These are phyloP conservation scores for Nematolebias whitei DNA, from an alignment of 2,113 vertebrate species.

Conservation along the genomic window DNA sequence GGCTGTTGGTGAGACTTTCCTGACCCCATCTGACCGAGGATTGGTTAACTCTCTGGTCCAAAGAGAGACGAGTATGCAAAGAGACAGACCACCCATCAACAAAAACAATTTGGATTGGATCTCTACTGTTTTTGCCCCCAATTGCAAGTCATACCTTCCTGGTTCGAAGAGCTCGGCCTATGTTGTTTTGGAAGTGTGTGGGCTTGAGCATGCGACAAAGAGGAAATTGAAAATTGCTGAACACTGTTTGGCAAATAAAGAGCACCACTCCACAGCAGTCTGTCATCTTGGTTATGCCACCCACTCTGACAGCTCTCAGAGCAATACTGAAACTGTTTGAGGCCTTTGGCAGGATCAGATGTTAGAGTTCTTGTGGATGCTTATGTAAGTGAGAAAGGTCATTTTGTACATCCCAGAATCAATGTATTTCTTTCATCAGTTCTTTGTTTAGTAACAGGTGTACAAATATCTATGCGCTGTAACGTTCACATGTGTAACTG, in stretches of 20 bases:
- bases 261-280: constrained; percentile 63
- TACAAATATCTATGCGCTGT: background rate
- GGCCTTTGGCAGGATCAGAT: constrained; percentile 51
- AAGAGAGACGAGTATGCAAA: constrained; percentile 13
- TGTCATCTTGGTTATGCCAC: constrained; percentile 63
- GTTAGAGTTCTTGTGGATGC: constrained; percentile 20
- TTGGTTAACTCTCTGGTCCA: constrained; percentile 54
- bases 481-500: constrained; percentile 1
- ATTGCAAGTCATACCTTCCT: constrained; percentile 49
- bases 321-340: constrained; percentile 39
- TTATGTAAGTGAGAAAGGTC: constrained; percentile 5
- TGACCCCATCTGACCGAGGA: constrained; percentile 76
- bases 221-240: constrained; percentile 68
- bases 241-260: constrained; percentile 58
- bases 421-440: constrained; percentile 1
- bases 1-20: constrained; percentile 62
- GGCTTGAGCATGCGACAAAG: constrained; percentile 47
- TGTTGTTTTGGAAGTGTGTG: constrained; percentile 49
- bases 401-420: background rate
- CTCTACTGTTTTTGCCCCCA: constrained; percentile 16
- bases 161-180: constrained; percentile 31
- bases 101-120: constrained; percentile 61
- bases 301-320: constrained; percentile 57
- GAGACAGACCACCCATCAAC: constrained; percentile 63
- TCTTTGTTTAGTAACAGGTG: constrained; percentile 8